phyloP scores from a whole-genome alignment of 2,888 invertebrate species.

The Sarcophaga caerulescens region DNA sequence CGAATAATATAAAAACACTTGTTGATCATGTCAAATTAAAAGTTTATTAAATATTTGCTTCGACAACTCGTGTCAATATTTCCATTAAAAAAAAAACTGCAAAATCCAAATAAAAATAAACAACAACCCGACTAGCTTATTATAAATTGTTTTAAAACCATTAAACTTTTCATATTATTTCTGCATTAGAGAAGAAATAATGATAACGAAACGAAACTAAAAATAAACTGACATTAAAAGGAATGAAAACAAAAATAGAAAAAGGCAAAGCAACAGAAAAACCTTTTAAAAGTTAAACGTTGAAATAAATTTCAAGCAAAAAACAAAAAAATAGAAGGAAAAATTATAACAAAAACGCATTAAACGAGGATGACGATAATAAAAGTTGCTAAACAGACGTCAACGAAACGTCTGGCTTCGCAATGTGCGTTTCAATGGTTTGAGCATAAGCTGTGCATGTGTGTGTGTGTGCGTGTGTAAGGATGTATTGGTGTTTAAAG shows the following conservation, averaged over 20 bases:
- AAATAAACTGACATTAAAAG: no score
- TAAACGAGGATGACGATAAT: conserved; percentile 41
- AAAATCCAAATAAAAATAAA: conserved; percentile 5
- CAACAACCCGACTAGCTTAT: no score
- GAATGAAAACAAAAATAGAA: not conserved
- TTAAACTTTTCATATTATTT: conserved; percentile 54
- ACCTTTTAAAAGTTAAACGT: conserved; percentile 35
- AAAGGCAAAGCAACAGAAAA: not conserved
- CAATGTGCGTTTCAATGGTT: not conserved
- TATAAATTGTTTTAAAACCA: conserved; percentile 43
- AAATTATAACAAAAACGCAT: conserved; percentile 6
- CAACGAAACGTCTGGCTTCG: not conserved
- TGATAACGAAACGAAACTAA: conserved; percentile 15
- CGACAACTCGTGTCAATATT: no score
- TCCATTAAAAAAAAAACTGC: not conserved
- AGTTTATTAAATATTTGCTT: no score
- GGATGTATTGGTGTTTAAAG: no score
- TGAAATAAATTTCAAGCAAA: conserved; percentile 26
- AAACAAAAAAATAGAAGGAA: not conserved
- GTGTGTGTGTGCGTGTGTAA: not conserved
- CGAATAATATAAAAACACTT: no score
- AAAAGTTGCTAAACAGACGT: conserved; percentile 43
- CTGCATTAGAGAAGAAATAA: conserved; percentile 8
- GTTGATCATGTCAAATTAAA: no score
- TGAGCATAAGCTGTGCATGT: not conserved